Evolutionary conservation across 2,888 invertebrate species (phyloP).

Genomic region (Caenorhabditis sp.): DNA sequence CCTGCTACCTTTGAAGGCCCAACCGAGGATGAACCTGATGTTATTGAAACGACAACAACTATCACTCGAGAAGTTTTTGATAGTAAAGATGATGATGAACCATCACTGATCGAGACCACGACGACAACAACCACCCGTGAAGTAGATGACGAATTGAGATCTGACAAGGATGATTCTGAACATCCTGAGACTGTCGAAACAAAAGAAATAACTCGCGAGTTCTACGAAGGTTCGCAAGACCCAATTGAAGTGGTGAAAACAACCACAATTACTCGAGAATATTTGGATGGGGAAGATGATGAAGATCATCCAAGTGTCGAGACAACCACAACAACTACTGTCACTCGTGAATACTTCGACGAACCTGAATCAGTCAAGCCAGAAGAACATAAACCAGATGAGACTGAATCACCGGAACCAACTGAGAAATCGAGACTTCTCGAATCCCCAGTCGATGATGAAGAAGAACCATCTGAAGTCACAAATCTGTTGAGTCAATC

Average conservation of each 20-base stretch:
- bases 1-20: constrained; percentile 14
- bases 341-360: neutral
- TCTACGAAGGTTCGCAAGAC: neutral
- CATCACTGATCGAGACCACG: constrained; percentile 8
- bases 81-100: neutral
- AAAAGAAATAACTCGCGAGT: neutral
- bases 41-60: constrained; percentile 12
- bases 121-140: constrained; percentile 12
- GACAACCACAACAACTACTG: neutral
- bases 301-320: neutral
- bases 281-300: neutral
- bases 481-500: neutral
- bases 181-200: neutral
- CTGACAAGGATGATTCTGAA: neutral
- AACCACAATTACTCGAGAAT: constrained; percentile 4
- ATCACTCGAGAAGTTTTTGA: constrained; percentile 18
- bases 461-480: neutral
- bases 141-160: constrained; percentile 6
- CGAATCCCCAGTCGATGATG: neutral
- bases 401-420: neutral
- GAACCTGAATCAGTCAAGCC: constrained; percentile 1
- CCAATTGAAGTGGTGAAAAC: neutral
- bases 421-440: neutral
- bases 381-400: neutral
- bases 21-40: neutral